phyloP scores from a whole-genome alignment of 2,888 invertebrate genomes.

The Tethea ocularis region DNA sequence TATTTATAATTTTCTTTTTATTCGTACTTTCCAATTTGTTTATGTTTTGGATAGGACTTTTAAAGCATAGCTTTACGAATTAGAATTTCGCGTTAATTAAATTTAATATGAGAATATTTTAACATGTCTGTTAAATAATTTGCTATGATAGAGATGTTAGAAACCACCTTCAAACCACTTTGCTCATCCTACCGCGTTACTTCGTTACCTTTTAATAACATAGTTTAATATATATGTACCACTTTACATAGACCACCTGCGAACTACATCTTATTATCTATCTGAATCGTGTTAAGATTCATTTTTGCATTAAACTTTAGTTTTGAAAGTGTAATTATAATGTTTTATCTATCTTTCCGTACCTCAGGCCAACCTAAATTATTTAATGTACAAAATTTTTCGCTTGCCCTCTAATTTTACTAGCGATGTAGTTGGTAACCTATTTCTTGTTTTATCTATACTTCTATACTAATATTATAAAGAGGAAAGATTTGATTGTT shows the following conservation, averaged over 20 bases:
- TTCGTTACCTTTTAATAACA: constrained; percentile 42
- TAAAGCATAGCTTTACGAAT: too few relatives aligned
- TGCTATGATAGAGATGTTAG: background rate
- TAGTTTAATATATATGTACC: constrained; percentile 33
- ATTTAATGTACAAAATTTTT: constrained; percentile 41
- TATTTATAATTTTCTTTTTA: background rate
- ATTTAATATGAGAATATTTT: background rate
- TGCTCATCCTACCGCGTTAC: constrained; percentile 27
- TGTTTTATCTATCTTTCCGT: constrained; percentile 28
- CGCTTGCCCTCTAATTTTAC: constrained; percentile 32
- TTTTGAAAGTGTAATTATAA: constrained; percentile 3
- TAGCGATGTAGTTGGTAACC: constrained; percentile 21
- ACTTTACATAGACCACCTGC: constrained; percentile 8
- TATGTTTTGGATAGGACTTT: too few relatives aligned
- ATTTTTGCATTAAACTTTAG: constrained; percentile 5
- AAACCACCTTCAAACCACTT: constrained; percentile 23
- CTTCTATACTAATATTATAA: background rate
- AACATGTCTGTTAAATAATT: background rate
- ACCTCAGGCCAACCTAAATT: constrained; percentile 34
- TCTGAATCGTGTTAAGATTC: constrained; percentile 7
- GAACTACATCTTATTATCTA: constrained; percentile 10
- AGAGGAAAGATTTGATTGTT: too few relatives aligned
- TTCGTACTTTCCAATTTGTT: background rate
- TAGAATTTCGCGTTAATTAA: too few relatives aligned
- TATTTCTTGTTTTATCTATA: background rate